Evolutionary conservation across 2,888 invertebrate genomes (phyloP).

Genomic region (Poecilus cupreus): DNA sequence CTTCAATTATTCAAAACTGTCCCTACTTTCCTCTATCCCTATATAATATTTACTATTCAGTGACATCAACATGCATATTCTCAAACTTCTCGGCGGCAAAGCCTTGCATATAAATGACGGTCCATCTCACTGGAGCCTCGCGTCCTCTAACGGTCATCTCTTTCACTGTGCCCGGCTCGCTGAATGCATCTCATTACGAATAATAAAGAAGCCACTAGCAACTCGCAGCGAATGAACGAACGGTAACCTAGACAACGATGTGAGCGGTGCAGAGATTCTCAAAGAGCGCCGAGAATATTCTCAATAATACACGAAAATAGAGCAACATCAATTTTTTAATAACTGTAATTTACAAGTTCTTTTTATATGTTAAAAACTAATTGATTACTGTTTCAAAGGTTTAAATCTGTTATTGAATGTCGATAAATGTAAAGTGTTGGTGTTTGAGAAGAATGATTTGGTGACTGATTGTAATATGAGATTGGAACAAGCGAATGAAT

Average conservation of each 20-base stretch:
- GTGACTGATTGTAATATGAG: no score
- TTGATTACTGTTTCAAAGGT: no score
- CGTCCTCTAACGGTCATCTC: conserved; percentile 9
- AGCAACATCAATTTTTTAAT: no score
- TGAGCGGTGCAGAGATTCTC: neutral
- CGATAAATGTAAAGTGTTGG: no score
- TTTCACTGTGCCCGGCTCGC: neutral
- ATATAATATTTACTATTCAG: conserved; percentile 37
- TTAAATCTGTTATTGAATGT: no score
- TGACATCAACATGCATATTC: conserved; percentile 21
- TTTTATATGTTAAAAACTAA: no score
- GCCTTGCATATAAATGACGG: conserved; percentile 35
- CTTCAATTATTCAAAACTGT: neutral
- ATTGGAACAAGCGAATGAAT: no score
- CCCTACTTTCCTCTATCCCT: neutral
- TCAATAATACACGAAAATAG: neutral
- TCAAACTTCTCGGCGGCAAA: neutral
- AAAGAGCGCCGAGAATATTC: neutral
- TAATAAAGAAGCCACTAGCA: conserved; percentile 35
- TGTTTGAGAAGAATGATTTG: no score
- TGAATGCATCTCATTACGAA: conserved; percentile 43
- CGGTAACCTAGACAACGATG: neutral
- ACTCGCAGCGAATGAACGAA: neutral
- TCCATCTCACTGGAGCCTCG: neutral
- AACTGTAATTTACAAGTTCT: no score